These are phyloP conservation scores for Myripristis murdjan DNA, from an alignment of 2,797 vertebrate species.

Conservation along the genomic window DNA sequence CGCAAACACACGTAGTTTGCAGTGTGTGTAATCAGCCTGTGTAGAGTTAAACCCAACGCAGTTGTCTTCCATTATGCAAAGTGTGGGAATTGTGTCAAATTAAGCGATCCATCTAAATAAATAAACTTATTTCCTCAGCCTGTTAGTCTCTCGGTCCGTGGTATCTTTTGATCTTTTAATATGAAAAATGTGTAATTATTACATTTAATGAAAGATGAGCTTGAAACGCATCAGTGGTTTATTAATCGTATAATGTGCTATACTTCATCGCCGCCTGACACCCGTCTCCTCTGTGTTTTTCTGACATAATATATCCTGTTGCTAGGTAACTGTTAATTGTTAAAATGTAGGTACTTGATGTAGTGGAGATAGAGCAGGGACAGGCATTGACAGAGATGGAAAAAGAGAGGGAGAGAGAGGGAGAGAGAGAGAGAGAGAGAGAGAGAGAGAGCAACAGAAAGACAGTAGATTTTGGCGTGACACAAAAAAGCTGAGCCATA, in stretches of 20 bases:
- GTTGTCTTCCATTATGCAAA: conserved; percentile 1
- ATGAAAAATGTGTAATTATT: background rate
- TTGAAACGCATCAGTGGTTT: background rate
- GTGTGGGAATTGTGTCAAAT: background rate
- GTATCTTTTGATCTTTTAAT: too few species aligned
- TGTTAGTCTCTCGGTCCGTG: background rate
- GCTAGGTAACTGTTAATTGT: conserved; percentile 82
- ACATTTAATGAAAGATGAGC: conserved; percentile 7
- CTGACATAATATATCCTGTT: conserved; percentile 65
- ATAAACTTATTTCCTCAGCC: background rate
- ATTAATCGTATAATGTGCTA: conserved; percentile 4
- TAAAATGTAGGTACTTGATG: conserved; percentile 61
- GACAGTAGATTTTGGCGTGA: background rate
- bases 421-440: conserved; percentile 21
- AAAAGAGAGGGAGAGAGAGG: conserved; percentile 22
- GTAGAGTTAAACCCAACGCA: conserved; percentile 16
- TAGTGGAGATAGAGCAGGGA: conserved; percentile 32
- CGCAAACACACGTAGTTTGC: background rate
- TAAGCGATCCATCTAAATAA: background rate
- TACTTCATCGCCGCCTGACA: background rate
- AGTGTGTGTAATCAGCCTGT: conserved; percentile 18
- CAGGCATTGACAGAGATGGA: conserved; percentile 1
- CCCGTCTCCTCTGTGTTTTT: conserved; percentile 9
- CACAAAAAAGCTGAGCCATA: conserved; percentile 10
- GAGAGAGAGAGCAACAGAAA: too few species aligned